Evolutionary conservation across 2,888 invertebrate species (phyloP).

Genomic region (Cataglyphis livida): DNA sequence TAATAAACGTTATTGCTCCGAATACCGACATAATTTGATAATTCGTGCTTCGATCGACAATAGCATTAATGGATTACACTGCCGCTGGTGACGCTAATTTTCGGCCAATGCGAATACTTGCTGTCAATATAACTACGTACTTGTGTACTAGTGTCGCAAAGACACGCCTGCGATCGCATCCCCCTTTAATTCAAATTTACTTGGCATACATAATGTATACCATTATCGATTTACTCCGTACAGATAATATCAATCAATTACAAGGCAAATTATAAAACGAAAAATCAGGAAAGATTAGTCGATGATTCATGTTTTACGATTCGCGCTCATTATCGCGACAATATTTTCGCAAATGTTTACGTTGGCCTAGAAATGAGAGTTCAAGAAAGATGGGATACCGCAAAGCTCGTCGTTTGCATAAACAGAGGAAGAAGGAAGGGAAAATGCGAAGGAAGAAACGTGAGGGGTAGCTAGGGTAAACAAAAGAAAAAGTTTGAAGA

Average conservation of each 20-base stretch:
- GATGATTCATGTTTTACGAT: neutral
- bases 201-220: neutral
- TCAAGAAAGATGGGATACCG: slow-evolving; percentile 25
- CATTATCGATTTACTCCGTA: neutral
- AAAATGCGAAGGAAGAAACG: slow-evolving; percentile 9
- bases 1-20: slow-evolving; percentile 69
- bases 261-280: neutral
- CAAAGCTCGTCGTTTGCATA: slow-evolving; percentile 44
- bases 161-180: neutral
- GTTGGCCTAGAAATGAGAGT: slow-evolving; percentile 9
- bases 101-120: slow-evolving; percentile 19
- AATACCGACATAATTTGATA: slow-evolving; percentile 68
- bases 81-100: slow-evolving; percentile 58
- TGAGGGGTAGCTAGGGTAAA: slow-evolving; percentile 27
- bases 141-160: neutral
- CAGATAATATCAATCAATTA: neutral
- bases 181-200: neutral
- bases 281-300: neutral
- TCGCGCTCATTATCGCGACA: slow-evolving; percentile 13
- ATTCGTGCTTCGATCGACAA: slow-evolving; percentile 64
- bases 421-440: neutral
- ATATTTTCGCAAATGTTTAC: slow-evolving; percentile 48
- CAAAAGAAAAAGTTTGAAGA: slow-evolving; percentile 33
- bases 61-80: slow-evolving; percentile 69
- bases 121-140: neutral